Evolutionary conservation across 2,797 vertebrate genomes (phyloP), one percentile per base, ranked within the genome.

Genomic region (Arctocebus calabarensis): DNA sequence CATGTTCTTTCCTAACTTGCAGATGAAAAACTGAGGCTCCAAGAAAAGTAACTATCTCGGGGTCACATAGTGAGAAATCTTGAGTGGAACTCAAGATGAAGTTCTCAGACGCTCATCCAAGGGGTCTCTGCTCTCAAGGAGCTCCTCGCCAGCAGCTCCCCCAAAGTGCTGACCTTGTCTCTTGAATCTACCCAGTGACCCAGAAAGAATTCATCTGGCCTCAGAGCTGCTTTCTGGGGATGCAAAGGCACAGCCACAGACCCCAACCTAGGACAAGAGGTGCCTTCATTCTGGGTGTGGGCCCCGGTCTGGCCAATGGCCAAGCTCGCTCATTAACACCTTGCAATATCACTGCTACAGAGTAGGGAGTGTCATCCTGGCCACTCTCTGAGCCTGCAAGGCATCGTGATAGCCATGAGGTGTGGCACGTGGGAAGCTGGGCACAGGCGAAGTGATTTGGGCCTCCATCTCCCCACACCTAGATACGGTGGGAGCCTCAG

Each of bases 371-470:
- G 25, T 23, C 32, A 6, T n/a, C 48, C 71, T 10, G 16, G 61
- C 14, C 22, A 3, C 43, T 70, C 14, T 8, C 7, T 14, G 32
- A 0, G 25, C 17, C 45, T 32, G 3, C 29, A 45, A 29, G 27
- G 17, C 57, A 75, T 81, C 64, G 7, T 13, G 23, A 3, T 13
- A 48, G 12, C 59, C 40, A 0, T 14, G 29, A 7, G 22, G 3
- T 5, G 13, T 12, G n/a, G 20, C 17, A 8, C 7, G 11, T 12
- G 3, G 43, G n/a, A 57, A 32, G 22, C 1, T 1, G 7, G 19
- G 25, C 5, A 4, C 74, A 55, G 2, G 17, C 3, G 2, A 4
- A 45, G 29, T 45, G 34, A 45, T 34, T 34, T 64, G 25, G 13
- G 43, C 48, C 17, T 5, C 79, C 4, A 17, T 29, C 10, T 90